A percentile compares a stretch with the other conserved stretches of the same genome.
Conservation (phyloP, 2,888 invertebrate genomes). For the Cataglyphis albicans region DNA sequence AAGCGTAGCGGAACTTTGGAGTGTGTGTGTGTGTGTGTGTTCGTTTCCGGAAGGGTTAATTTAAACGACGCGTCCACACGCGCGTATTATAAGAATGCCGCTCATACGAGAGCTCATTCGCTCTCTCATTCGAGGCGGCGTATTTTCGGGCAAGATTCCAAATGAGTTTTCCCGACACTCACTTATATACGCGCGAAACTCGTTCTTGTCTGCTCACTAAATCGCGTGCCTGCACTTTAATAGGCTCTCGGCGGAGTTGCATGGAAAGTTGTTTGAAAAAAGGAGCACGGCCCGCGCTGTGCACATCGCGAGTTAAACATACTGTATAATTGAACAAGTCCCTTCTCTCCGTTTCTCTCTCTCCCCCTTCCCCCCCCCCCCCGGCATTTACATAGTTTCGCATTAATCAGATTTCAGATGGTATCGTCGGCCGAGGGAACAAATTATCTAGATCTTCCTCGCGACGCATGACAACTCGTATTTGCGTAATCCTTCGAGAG, state of each 20-base stretch:
- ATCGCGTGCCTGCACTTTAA: constrained; percentile 74
- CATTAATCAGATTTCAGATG: constrained; percentile 73
- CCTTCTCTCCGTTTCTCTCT: background rate
- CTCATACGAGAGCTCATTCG: background rate
- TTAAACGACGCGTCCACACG: background rate
- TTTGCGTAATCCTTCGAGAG: constrained; percentile 46
- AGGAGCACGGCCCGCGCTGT: constrained; percentile 52
- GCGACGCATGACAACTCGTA: constrained; percentile 42
- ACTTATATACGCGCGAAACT: constrained; percentile 68
- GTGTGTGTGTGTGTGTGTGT: background rate
- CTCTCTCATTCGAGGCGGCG: constrained; percentile 11
- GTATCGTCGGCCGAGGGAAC: constrained; percentile 59
- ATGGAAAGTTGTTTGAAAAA: constrained; percentile 73
- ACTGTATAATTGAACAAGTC: constrained; percentile 65
- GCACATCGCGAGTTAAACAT: constrained; percentile 51
- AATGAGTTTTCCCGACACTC: constrained; percentile 69
- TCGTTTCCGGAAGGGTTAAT: constrained; percentile 12
- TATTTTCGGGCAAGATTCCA: constrained; percentile 73
- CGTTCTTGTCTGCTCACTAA: constrained; percentile 68
- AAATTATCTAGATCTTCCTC: constrained; percentile 42
- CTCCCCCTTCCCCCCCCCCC: constrained; percentile 21
- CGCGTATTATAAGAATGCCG: constrained; percentile 18
- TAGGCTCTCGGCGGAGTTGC: constrained; percentile 71
- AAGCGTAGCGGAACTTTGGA: constrained; percentile 4
- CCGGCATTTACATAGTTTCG: constrained; percentile 69